Percentiles rank a stretch among this genome's conserved stretches.
Conservation (phyloP, 2,113 vertebrate species). For the Oncorhynchus mykiss region DNA sequence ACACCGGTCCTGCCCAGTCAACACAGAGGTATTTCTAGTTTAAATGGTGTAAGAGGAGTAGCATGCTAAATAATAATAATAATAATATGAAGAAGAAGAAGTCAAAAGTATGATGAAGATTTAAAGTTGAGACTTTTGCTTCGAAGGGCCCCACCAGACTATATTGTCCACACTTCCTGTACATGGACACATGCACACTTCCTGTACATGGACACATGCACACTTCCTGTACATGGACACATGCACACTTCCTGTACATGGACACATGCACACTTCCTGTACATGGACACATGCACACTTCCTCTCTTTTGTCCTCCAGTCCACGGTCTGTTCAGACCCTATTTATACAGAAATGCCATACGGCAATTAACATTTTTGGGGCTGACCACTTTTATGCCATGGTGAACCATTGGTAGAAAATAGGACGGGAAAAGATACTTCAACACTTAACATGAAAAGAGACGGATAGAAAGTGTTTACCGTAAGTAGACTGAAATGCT, state of each 20-base stretch:
- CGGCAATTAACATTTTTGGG: slow-evolving; percentile 71
- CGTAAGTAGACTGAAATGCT: too few species aligned
- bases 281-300: slow-evolving; percentile 29
- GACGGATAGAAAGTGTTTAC: neutral
- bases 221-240: too few species aligned
- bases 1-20: too few species aligned
- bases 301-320: slow-evolving; percentile 56
- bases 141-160: slow-evolving; percentile 10
- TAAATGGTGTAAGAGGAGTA: too few species aligned
- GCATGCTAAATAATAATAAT: too few species aligned
- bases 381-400: slow-evolving; percentile 70
- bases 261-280: neutral
- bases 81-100: too few species aligned
- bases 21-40: too few species aligned
- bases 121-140: too few species aligned
- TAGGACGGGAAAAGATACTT: slow-evolving; percentile 1
- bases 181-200: too few species aligned
- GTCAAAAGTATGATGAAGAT: too few species aligned
- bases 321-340: slow-evolving; percentile 58
- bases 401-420: slow-evolving; percentile 53
- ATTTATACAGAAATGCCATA: slow-evolving; percentile 67
- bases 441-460: slow-evolving; percentile 9
- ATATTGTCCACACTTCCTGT: slow-evolving; percentile 28
- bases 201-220: too few species aligned
- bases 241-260: neutral